Percentiles rank a stretch among this genome's conserved stretches.
Conservation (phyloP, 2,888 invertebrate species). For the Rhabditoides inermis region DNA sequence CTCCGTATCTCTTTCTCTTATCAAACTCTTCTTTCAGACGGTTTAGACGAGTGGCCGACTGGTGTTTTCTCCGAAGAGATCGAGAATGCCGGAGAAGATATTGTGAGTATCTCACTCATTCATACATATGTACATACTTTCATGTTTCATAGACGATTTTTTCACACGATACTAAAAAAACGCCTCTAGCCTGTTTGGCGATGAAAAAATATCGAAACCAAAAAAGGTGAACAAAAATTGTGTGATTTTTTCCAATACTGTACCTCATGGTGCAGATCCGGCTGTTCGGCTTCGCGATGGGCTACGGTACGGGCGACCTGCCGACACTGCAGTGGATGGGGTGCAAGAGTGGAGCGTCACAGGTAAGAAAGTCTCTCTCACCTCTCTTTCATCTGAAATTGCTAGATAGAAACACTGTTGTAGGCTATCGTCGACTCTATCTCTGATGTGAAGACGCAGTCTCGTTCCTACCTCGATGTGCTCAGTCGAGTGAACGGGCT, state of each 20-base stretch:
- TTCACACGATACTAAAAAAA: background rate
- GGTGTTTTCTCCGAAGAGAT: constrained; percentile 54
- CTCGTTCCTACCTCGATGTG: constrained; percentile 34
- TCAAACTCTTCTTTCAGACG: too few relatives aligned
- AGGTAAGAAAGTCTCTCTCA: too few relatives aligned
- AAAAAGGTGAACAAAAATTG: constrained; percentile 4
- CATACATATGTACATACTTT: too few relatives aligned
- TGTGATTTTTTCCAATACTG: background rate
- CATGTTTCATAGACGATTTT: background rate
- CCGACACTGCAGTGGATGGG: constrained; percentile 36
- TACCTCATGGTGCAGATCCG: constrained; percentile 31
- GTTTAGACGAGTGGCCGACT: constrained; percentile 58
- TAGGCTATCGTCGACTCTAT: constrained; percentile 45
- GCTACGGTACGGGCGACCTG: constrained; percentile 39
- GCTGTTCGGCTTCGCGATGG: constrained; percentile 47
- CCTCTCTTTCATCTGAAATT: background rate
- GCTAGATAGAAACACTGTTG: background rate
- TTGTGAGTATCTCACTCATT: too few relatives aligned
- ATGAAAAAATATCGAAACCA: too few relatives aligned
- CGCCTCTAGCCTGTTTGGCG: background rate
- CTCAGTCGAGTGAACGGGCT: constrained; percentile 27
- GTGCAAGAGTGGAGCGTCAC: constrained; percentile 30
- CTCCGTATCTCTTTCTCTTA: too few relatives aligned
- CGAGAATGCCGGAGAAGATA: constrained; percentile 13
- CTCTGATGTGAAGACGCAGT: constrained; percentile 43